Percentiles rank a stretch among this genome's conserved stretches.
Conservation (phyloP, 2,888 invertebrate genomes). For the Pachliopta kotzebuea region DNA sequence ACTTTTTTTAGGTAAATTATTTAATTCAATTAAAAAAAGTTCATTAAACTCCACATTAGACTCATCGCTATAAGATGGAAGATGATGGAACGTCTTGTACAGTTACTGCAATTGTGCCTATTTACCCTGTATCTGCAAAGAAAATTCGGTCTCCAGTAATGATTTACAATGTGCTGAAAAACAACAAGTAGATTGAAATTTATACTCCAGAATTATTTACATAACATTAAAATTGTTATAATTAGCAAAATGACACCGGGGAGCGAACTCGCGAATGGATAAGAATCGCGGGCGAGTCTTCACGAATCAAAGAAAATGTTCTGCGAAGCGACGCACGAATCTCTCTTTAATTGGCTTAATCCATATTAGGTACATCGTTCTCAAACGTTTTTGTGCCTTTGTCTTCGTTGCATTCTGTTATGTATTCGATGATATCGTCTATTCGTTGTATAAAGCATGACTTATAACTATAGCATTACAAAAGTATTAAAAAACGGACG, state of each 20-base stretch:
- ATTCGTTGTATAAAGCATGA: conserved; percentile 15
- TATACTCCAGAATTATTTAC: neutral
- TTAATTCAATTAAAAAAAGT: too few relatives aligned
- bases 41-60: too few relatives aligned
- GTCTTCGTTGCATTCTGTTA: conserved; percentile 34
- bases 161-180: too few relatives aligned
- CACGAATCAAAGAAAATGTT: conserved; percentile 32
- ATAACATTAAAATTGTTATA: conserved; percentile 27
- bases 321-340: conserved; percentile 48
- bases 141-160: too few relatives aligned
- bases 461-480: neutral
- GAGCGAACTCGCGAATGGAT: conserved; percentile 33
- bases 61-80: too few relatives aligned
- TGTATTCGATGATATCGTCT: conserved; percentile 19
- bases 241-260: conserved; percentile 31
- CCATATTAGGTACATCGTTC: conserved; percentile 40
- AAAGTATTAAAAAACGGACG: neutral
- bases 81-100: too few relatives aligned
- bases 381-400: conserved; percentile 36
- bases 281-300: conserved; percentile 35
- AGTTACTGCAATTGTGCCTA: too few relatives aligned
- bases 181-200: neutral
- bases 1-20: too few relatives aligned
- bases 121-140: too few relatives aligned
- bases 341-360: conserved; percentile 70